phyloP scores from a whole-genome alignment of 2,888 invertebrate species.

The Sarcophaga variegata region DNA sequence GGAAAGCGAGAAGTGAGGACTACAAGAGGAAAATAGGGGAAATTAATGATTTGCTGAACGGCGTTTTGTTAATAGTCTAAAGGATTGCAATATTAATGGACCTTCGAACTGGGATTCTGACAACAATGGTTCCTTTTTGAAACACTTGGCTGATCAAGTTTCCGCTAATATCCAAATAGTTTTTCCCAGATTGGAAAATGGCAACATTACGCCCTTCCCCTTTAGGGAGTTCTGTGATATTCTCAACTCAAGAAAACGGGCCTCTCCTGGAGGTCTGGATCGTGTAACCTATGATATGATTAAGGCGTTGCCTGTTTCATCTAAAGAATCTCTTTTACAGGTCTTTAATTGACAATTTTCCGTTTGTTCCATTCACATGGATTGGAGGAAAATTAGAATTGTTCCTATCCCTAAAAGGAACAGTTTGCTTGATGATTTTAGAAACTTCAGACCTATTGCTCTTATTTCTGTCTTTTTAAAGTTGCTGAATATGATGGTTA shows the following conservation, averaged over 20 bases:
- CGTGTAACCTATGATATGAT: conserved; percentile 18
- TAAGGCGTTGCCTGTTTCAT: conserved; percentile 1
- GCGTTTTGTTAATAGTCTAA: conserved; percentile 31
- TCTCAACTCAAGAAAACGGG: neutral
- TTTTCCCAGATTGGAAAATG: neutral
- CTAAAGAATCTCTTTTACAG: neutral
- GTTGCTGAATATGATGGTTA: too few species aligned
- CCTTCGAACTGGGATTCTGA: too few species aligned
- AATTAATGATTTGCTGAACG: neutral
- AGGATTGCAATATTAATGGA: neutral
- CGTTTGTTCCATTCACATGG: too few species aligned
- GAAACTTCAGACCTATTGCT: too few species aligned
- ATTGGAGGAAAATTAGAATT: too few species aligned
- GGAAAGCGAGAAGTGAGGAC: neutral
- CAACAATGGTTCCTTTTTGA: neutral
- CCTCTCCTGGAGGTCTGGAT: neutral
- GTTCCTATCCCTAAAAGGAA: too few species aligned
- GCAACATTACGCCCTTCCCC: too few species aligned
- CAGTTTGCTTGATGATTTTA: too few species aligned
- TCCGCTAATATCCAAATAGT: neutral
- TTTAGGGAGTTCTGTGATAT: neutral
- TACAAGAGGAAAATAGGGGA: neutral
- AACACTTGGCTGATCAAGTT: neutral
- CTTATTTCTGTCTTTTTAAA: too few species aligned
- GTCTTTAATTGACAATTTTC: neutral